Evolutionary conservation across 2,113 vertebrate species (phyloP).

Genomic region (Silurus glanis): DNA sequence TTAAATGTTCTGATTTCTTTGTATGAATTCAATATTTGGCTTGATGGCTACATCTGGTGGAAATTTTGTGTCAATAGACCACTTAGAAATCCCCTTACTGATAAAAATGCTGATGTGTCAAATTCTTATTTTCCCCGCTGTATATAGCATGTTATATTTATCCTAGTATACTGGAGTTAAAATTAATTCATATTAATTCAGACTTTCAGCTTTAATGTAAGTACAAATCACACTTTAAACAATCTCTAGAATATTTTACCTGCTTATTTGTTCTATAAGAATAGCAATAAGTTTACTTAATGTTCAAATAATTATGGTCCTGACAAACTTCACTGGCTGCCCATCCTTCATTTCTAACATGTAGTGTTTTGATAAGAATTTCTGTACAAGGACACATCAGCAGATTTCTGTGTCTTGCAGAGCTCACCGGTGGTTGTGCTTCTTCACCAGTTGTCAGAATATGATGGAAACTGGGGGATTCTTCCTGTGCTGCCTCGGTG

Average conservation of each 20-base stretch:
- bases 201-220: neutral
- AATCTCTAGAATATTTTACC: neutral
- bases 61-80: too few species aligned
- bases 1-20: too few species aligned
- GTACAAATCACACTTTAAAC: neutral
- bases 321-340: neutral
- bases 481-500: slow-evolving; percentile 81
- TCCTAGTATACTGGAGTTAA: too few species aligned
- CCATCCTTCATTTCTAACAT: neutral
- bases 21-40: too few species aligned
- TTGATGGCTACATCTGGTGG: too few species aligned
- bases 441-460: slow-evolving; percentile 77
- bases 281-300: neutral
- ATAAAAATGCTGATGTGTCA: too few species aligned
- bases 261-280: neutral
- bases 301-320: neutral
- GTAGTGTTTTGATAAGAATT: neutral
- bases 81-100: too few species aligned
- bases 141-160: too few species aligned
- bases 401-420: slow-evolving; percentile 64
- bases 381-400: neutral
- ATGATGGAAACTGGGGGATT: slow-evolving; percentile 86
- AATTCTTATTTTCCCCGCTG: too few species aligned
- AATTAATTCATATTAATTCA: too few species aligned
- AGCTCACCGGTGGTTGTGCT: slow-evolving; percentile 77